Base-by-base conservation (phyloP, 2,888 invertebrate genomes). In the Cyclophora albipunctata region DNA sequence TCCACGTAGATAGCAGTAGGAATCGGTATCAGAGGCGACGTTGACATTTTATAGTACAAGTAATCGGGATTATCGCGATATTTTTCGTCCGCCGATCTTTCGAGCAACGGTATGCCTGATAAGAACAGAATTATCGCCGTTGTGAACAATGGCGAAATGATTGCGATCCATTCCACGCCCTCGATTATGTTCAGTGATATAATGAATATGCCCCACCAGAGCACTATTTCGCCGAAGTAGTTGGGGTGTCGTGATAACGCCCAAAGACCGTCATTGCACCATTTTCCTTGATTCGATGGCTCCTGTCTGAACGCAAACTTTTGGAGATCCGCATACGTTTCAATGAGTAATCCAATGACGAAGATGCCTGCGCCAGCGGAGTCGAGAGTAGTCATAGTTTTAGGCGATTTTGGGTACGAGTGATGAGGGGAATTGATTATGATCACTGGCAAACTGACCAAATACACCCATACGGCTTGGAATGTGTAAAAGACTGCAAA, bases 401-500 rank as follows among this genome's bases (percentile, higher is more conserved):
- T 94, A 0, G 95, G 95, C 0, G 94, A 93, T 66, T 90, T 89
- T 0, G 92, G 92, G 54, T 91, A 92, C 5, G 95, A 92, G 73
- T 96, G 95, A 53, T 94, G 91, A 6, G 94, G 94, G 2, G 96
- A 96, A 78, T 96, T 96, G 57, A 96, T 94, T 55, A 97, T 95
- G 50, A 97, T 96, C 34, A 97, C 96, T 6, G 97, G 96, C 59
- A 97, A 87, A 80, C 97, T 97, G 34, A 97, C 97, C 20, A 95
- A 90, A 69, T 95, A 96, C 42, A 97, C 97, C 97, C 97, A 98
- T 34, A 97, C 89, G 20, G 95, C 96, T 93, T 96, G 85, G 79
- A 97, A 97, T 0, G 95, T 95, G 93, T 97, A 98, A 77, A 97
- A 97, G 3, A 96, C 93, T n/a, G 96, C 96, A 74, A 96, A 97